Conservation (phyloP, 2,888 invertebrate genomes). For the Clepsis dumicolana region DNA sequence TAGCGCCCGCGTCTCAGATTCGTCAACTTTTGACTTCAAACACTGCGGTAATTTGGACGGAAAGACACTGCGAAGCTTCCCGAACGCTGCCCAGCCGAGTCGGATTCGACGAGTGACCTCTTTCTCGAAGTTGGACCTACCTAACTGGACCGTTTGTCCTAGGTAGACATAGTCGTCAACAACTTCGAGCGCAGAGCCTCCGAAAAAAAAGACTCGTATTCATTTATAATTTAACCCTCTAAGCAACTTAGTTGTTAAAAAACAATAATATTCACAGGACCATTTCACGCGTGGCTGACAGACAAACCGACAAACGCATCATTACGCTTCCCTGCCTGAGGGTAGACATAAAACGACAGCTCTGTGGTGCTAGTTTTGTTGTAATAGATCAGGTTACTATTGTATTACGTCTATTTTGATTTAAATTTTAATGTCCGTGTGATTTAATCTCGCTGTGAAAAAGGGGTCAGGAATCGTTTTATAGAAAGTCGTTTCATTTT, state of each 20-base stretch:
- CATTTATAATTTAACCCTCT: no score
- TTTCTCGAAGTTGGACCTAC: no score
- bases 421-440: constrained; percentile 43
- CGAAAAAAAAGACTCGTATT: no score
- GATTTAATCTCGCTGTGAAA: constrained; percentile 7
- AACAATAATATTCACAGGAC: constrained; percentile 12
- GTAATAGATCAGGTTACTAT: constrained; percentile 38
- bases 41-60: no score
- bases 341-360: constrained; percentile 27
- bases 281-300: constrained; percentile 14
- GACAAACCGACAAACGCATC: constrained; percentile 15
- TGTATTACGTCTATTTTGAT: constrained; percentile 34
- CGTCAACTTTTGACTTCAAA: no score
- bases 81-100: no score
- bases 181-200: no score
- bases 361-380: constrained; percentile 33
- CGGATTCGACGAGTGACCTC: no score
- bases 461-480: not conserved
- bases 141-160: no score
- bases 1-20: no score
- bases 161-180: no score
- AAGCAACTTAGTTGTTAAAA: constrained; percentile 1
- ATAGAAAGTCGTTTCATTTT: not conserved
- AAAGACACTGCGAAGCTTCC: no score
- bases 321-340: not conserved